Evolutionary conservation across 2,888 invertebrate genomes (phyloP).

Genomic region (Scaptomyza tumidula): DNA sequence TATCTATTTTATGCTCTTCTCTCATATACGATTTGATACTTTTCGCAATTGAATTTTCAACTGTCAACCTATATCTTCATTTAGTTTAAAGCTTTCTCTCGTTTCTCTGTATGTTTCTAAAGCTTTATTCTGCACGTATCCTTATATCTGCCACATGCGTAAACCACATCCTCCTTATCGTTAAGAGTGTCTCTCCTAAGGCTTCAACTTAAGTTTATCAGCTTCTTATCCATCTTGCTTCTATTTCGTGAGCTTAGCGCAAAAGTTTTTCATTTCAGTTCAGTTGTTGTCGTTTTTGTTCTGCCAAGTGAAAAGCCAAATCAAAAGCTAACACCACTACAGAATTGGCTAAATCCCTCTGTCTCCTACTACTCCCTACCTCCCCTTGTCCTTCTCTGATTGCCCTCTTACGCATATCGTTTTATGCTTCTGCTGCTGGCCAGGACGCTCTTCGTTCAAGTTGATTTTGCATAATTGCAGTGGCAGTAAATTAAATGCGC

Average conservation of each 20-base stretch:
- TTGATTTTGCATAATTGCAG: constrained; percentile 76
- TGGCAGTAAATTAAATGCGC: constrained; percentile 72
- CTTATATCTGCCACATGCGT: not conserved
- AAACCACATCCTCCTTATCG: not conserved
- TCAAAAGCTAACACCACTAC: constrained; percentile 34
- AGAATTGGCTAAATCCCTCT: constrained; percentile 4
- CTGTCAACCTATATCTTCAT: constrained; percentile 32
- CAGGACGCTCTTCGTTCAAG: constrained; percentile 42
- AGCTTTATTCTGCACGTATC: constrained; percentile 11
- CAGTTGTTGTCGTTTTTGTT: constrained; percentile 2
- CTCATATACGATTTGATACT: constrained; percentile 11
- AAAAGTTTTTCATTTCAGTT: constrained; percentile 53
- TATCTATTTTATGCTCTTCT: no score
- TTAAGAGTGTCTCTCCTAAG: constrained; percentile 3
- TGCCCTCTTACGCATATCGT: constrained; percentile 13
- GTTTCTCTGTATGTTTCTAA: constrained; percentile 16
- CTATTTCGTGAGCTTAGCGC: constrained; percentile 19
- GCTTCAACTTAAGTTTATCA: constrained; percentile 51
- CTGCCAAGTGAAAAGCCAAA: constrained; percentile 49
- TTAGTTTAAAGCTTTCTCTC: constrained; percentile 10
- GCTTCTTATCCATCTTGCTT: constrained; percentile 10
- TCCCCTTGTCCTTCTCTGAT: no score
- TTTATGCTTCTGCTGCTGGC: constrained; percentile 24
- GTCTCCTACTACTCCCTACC: not conserved
- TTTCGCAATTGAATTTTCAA: constrained; percentile 1